These are phyloP conservation scores for Mythimna loreyi DNA, from an alignment of 2,888 invertebrate species.

Conservation along the genomic window DNA sequence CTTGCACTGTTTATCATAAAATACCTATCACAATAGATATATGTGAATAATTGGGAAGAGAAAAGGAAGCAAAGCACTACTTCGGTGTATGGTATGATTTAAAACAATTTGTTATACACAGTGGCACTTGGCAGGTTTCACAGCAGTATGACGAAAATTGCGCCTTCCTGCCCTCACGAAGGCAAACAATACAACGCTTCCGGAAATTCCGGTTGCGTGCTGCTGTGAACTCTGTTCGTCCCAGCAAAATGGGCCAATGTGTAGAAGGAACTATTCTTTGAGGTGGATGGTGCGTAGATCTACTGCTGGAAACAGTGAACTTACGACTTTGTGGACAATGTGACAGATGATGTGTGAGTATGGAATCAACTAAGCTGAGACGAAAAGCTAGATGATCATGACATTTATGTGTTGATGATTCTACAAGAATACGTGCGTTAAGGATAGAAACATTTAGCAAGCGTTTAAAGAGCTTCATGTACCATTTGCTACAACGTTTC, in stretches of 20 bases:
- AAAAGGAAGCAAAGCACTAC: neutral
- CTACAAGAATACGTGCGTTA: no score
- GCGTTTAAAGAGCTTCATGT: no score
- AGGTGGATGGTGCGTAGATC: neutral
- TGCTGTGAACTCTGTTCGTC: neutral
- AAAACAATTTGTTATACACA: neutral
- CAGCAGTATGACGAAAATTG: neutral
- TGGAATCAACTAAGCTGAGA: no score
- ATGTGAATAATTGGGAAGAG: neutral
- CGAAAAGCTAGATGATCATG: no score
- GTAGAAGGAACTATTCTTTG: neutral
- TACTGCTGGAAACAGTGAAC: neutral
- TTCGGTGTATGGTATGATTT: neutral
- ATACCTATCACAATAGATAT: no score
- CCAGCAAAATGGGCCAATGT: conserved; percentile 1
- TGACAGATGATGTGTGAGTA: neutral
- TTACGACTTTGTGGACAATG: neutral
- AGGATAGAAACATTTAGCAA: no score
- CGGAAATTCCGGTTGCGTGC: conserved; percentile 1
- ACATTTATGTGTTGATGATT: no score
- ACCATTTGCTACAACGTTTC: no score
- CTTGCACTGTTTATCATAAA: neutral
- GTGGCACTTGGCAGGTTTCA: conserved; percentile 3
- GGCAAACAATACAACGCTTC: neutral
- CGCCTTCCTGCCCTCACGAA: neutral